Base-by-base conservation (phyloP, 1,140 invertebrate species). In the Drosophila albomicans region DNA sequence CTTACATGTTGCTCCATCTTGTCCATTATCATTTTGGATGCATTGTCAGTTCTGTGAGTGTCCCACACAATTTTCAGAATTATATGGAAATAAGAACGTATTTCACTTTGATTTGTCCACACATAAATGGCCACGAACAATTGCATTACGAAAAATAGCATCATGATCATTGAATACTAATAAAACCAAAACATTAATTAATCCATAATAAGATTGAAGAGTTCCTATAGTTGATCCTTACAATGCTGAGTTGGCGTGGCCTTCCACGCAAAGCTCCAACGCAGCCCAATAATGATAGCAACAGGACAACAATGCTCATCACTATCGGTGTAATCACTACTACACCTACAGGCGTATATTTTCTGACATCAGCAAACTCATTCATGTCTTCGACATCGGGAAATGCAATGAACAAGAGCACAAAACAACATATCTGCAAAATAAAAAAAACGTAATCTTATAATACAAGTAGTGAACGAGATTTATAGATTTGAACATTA, bases 101-200 rank as follows among this genome's bases (percentile, higher is more conserved):
- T 13, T 7, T 3, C 16, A 1, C 38, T 0, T 32, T 25, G 41
- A 15, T 72, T 1, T 8, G 10, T 35, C 30, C 25, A 72, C 1
- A 66, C 13, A 28, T 38, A 51, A 7, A 72, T 52, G 38, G 10
- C 46, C 11, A 72, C 10, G n/a, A 0, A 3, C 8, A 59, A 0
- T 52, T 58, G 46, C 15, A 6, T 30, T n/a, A 66, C 0, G 6
- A 72, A 66, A 1, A 72, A 32, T 5, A 30, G 2, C 1, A 66
- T 1, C 62, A 72, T 52, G 6, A 72, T 30, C 2, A 11, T 1
- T 6, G 69, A 58, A 11, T 66, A 72, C 69, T 72, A 41, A 8
- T 0, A 35, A 63, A 46, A 41, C 11, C 5, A 65, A 61, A 41
- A n/a, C 38, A 41, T 2, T 10, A 38, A 35, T 38, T 5, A 5